These are phyloP conservation scores for Clarias platycephalus DNA, from an alignment of 2,797 vertebrate genomes.

Conservation along the genomic window DNA sequence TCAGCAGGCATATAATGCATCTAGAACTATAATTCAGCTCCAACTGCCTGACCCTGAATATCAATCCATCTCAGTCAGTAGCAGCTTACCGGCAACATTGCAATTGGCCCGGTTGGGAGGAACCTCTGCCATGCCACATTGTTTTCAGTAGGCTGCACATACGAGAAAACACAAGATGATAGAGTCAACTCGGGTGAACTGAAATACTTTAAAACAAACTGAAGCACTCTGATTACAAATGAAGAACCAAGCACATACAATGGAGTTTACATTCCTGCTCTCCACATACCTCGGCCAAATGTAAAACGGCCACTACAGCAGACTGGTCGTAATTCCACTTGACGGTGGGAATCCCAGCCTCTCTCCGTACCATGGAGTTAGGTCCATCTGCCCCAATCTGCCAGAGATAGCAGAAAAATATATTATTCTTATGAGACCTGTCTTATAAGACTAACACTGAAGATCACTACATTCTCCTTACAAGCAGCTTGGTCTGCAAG, in stretches of 20 bases:
- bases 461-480: constrained; percentile 66
- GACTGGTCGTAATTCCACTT: constrained; percentile 93
- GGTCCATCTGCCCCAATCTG: constrained; percentile 95
- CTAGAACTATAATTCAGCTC: constrained; percentile 18
- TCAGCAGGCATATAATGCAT: background rate
- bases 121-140: constrained; percentile 98
- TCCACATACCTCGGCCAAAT: constrained; percentile 84
- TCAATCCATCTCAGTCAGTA: constrained; percentile 14
- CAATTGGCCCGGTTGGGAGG: constrained; percentile 93
- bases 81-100: constrained; percentile 88
- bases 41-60: constrained; percentile 9
- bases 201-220: constrained; percentile 27
- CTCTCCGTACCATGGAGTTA: constrained; percentile 85
- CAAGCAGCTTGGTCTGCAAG: constrained; percentile 90
- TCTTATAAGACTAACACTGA: background rate
- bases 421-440: background rate
- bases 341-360: constrained; percentile 84
- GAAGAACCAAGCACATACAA: constrained; percentile 7
- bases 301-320: constrained; percentile 92
- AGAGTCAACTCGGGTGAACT: constrained; percentile 16
- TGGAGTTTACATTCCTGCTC: constrained; percentile 29
- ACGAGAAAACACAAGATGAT: constrained; percentile 37
- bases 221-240: constrained; percentile 23
- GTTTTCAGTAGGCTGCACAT: constrained; percentile 88
- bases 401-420: constrained; percentile 35